A percentile compares a stretch with the other conserved stretches of the same genome.
phyloP scores from a whole-genome alignment of 2,797 vertebrate genomes.

The Aphelocoma californica region DNA sequence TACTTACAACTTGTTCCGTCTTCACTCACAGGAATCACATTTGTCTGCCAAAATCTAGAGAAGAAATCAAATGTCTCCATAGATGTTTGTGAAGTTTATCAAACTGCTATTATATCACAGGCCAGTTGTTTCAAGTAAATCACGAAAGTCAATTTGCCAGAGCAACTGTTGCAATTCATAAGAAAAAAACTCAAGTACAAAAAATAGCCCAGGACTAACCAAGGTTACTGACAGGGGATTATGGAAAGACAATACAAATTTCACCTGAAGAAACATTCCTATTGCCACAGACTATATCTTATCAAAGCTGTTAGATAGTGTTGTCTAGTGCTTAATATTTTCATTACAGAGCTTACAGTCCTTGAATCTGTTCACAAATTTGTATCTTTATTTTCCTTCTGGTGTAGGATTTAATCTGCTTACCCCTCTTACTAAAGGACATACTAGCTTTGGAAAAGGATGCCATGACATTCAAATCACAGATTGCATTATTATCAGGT shows the following conservation, averaged over 20 bases:
- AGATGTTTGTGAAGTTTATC: background rate
- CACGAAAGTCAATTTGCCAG: background rate
- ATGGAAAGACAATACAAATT: background rate
- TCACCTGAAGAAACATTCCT: background rate
- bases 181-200: background rate
- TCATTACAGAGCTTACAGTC: background rate
- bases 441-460: background rate
- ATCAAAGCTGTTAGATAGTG: background rate
- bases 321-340: background rate
- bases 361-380: background rate
- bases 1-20: background rate
- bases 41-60: background rate
- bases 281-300: background rate
- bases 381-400: background rate
- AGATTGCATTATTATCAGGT: background rate
- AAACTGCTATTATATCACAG: background rate
- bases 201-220: background rate
- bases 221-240: background rate
- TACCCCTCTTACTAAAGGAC: background rate
- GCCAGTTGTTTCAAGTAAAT: background rate
- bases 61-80: background rate
- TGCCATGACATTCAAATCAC: background rate
- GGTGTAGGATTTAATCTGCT: slow-evolving; percentile 3
- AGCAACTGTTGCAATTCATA: background rate
- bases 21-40: background rate